Base-by-base conservation (phyloP, 2,888 invertebrate species). In the Folsomia manolachei region DNA sequence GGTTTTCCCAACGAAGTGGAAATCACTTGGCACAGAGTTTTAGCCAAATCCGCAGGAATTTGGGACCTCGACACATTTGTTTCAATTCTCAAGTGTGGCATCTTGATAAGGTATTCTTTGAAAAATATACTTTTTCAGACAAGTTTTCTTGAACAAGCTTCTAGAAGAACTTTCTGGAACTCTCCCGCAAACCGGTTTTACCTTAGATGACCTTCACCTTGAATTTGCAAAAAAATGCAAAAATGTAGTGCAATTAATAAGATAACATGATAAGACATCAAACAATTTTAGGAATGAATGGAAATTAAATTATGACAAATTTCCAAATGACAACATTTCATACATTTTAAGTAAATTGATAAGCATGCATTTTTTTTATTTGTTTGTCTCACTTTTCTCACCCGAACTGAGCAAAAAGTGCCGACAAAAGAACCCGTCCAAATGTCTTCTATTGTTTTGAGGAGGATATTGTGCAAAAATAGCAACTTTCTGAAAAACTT, bases 51-150 rank as follows among this genome's bases (percentile, higher is more conserved):
- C 2, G 83, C 81, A 1, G 89, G 88, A 69, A 90, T 87, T 83
- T 88, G 86, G 51, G 82, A 84, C 74, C 85, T 85, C 0, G 88
- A 84, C 24, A 89, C 84, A 81, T 89, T 89, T 0, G 89, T 89
- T 84, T 89, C 88, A 61, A 89, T 84, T 78, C 87, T 85, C 70
- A 89, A 86, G 82, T 88, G 87, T n/a, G 89, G 89, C 89, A 89
- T 89, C 27, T 63, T 63, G 24, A n/a, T n/a, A n/a, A n/a, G n/a
- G n/a, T n/a, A n/a, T n/a, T n/a, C n/a, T n/a, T n/a, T n/a, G n/a
- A n/a, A n/a, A n/a, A n/a, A n/a, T n/a, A n/a, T n/a, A n/a, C n/a
- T 39, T 39, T 39, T 39, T 14, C 4, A 39, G 39, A 39, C 4
- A 39, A 39, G 14, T 39, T 39, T 39, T 39, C 39, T 39, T 39